Conservation (phyloP, 2,797 vertebrate genomes). For the Heliangelus exortis region DNA sequence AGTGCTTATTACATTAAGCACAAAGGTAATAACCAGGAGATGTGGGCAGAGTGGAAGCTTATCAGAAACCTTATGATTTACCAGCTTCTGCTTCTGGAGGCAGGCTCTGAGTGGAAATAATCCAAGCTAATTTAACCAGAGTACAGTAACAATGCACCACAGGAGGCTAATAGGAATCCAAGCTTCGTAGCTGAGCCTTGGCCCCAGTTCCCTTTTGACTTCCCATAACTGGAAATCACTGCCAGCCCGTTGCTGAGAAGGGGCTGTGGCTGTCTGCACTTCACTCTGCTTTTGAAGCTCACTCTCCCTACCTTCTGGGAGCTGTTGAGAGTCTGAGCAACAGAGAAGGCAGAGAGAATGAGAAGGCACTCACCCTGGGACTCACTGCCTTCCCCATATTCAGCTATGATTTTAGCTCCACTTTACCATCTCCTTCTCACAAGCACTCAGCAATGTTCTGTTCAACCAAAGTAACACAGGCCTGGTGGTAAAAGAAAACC, state of each 20-base stretch:
- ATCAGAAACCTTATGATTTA: constrained; percentile 34
- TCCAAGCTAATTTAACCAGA: constrained; percentile 47
- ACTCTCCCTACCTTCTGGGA: not conserved
- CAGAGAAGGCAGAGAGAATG: not conserved
- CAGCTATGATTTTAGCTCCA: not conserved
- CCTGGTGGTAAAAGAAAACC: not conserved
- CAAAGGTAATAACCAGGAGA: not conserved
- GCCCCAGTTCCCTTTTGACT: not conserved
- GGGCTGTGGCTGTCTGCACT: not conserved
- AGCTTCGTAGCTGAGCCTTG: not conserved
- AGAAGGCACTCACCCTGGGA: not conserved
- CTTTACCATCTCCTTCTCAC: not conserved
- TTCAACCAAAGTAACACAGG: not conserved
- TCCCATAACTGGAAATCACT: not conserved
- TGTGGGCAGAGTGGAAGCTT: not conserved
- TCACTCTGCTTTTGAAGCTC: not conserved
- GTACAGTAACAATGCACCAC: not conserved
- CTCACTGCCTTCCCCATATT: not conserved
- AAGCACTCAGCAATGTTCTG: not conserved
- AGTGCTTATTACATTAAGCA: constrained; percentile 47
- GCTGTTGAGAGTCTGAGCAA: not conserved
- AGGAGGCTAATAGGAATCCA: not conserved
- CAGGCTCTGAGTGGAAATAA: constrained; percentile 28
- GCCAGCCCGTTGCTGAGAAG: not conserved
- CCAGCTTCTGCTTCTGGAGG: constrained; percentile 33